Conservation (phyloP, 1,140 invertebrate species). For the Tetramorium alpestre region DNA sequence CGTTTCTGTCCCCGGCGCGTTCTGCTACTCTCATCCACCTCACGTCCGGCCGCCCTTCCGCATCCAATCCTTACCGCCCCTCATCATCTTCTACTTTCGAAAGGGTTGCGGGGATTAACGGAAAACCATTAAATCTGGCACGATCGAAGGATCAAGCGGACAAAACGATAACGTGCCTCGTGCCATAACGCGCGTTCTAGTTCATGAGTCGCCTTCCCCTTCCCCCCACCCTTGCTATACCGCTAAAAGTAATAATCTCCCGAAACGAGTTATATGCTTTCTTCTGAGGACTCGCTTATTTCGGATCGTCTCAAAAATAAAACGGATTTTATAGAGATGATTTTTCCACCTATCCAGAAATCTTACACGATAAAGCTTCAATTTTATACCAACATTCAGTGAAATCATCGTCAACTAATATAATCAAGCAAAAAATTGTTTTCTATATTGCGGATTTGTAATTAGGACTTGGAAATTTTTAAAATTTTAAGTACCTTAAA, state of each 20-base stretch:
- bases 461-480: too few species aligned
- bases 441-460: neutral
- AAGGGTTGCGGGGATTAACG: conserved; percentile 70
- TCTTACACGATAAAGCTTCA: neutral
- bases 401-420: neutral
- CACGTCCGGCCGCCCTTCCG: conserved; percentile 2
- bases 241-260: conserved; percentile 49
- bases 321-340: neutral
- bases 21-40: conserved; percentile 26
- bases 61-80: conserved; percentile 6
- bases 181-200: conserved; percentile 34
- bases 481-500: neutral
- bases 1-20: conserved; percentile 46
- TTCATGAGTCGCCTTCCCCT: conserved; percentile 16
- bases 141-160: conserved; percentile 62
- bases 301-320: neutral
- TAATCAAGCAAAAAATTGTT: neutral
- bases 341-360: neutral
- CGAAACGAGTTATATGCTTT: conserved; percentile 12
- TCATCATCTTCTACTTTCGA: conserved; percentile 67
- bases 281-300: neutral
- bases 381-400: neutral
- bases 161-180: conserved; percentile 63
- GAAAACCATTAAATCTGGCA: conserved; percentile 73
- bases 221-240: too few species aligned